These are phyloP conservation scores for Tachyglossus aculeatus DNA, from an alignment of 2,797 vertebrate species.

Conservation along the genomic window DNA sequence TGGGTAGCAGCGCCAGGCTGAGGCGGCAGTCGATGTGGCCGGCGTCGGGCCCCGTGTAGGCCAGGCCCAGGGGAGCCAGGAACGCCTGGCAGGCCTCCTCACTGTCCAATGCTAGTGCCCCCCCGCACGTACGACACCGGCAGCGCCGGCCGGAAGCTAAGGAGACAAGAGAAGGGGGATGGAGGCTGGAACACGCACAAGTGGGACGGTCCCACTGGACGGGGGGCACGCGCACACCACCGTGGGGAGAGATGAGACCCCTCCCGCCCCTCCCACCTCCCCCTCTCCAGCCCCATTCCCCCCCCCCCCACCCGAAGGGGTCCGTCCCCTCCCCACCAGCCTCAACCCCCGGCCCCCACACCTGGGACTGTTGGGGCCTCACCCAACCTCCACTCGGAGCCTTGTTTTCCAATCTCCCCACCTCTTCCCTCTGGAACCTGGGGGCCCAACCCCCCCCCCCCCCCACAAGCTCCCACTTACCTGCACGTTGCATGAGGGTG, in stretches of 20 bases:
- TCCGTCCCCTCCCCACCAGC: too few relatives aligned
- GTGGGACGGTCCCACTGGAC: neutral
- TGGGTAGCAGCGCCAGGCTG: conserved; percentile 83
- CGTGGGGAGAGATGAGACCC: too few relatives aligned
- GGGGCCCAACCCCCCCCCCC: too few relatives aligned
- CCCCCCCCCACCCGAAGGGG: too few relatives aligned
- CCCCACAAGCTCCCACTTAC: conserved; percentile 44
- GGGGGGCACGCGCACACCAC: neutral
- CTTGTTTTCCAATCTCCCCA: too few relatives aligned
- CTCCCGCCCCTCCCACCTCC: too few relatives aligned
- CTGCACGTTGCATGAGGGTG: conserved; percentile 37
- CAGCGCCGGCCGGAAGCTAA: conserved; percentile 76
- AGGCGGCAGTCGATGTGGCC: conserved; percentile 92
- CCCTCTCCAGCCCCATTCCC: too few relatives aligned
- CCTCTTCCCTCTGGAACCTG: too few relatives aligned
- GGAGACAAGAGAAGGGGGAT: conserved; percentile 69
- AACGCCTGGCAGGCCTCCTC: conserved; percentile 90
- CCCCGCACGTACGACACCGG: conserved; percentile 90
- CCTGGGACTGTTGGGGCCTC: too few relatives aligned
- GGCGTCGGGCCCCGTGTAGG: conserved; percentile 82
- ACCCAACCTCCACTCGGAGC: too few relatives aligned
- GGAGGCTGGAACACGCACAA: conserved; percentile 28
- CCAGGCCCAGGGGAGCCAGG: conserved; percentile 86
- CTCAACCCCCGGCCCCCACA: too few relatives aligned
- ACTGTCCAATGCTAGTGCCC: conserved; percentile 86